Percentiles rank a stretch among this genome's conserved stretches.
These are phyloP conservation scores for Lycophotia porphyrea DNA, from an alignment of 2,888 invertebrate species.

Conservation along the genomic window DNA sequence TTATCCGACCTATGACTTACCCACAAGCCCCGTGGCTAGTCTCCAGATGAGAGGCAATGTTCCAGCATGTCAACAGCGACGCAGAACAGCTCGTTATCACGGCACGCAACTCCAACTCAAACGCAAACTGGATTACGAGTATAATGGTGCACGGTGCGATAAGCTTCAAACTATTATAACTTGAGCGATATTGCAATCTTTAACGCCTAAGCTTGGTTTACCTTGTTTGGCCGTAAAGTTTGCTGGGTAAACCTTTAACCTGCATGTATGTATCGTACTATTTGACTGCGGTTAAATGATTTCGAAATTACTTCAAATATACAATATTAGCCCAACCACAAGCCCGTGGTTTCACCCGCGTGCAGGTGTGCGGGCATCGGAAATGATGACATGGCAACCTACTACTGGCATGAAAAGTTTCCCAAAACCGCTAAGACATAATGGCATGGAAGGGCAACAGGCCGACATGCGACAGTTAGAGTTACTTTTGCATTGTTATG, in stretches of 20 bases:
- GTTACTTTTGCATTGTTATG: neutral
- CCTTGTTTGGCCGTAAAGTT: conserved; percentile 43
- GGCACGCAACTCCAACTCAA: conserved; percentile 54
- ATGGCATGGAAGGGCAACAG: neutral
- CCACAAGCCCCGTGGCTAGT: neutral
- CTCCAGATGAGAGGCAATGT: conserved; percentile 7
- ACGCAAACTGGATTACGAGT: conserved; percentile 58
- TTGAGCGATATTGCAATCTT: conserved; percentile 60
- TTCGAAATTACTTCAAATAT: neutral
- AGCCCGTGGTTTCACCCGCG: neutral
- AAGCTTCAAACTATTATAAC: conserved; percentile 59
- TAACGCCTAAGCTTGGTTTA: conserved; percentile 45
- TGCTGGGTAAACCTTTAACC: neutral
- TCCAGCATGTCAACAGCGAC: conserved; percentile 27
- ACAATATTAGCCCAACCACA: neutral
- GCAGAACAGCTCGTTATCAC: conserved; percentile 41
- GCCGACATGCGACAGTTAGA: neutral
- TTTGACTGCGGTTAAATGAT: neutral
- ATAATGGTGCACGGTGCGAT: conserved; percentile 58
- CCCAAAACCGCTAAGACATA: neutral
- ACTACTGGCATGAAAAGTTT: neutral
- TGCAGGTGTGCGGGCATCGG: neutral
- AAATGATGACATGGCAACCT: neutral
- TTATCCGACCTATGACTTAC: no score
- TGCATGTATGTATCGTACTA: neutral